These are phyloP conservation scores for Falcaria lacertinaria DNA, from an alignment of 2,888 invertebrate genomes.

Conservation along the genomic window DNA sequence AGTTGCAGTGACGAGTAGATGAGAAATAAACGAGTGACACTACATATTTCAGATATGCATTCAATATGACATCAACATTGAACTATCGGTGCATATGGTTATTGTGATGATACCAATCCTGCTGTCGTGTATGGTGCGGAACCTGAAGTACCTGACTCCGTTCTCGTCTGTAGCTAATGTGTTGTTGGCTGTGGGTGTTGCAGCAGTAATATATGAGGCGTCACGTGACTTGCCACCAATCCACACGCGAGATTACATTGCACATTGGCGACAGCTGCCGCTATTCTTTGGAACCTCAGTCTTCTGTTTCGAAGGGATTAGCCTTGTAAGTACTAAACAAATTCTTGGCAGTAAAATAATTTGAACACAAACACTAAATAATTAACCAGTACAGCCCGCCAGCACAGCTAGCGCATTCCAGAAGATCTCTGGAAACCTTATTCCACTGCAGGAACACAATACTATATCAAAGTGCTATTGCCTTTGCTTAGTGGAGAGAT, in stretches of 20 bases:
- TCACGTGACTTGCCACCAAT: conserved; percentile 85
- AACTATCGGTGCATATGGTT: conserved; percentile 86
- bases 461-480: too few species aligned
- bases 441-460: too few species aligned
- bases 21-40: not conserved
- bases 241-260: conserved; percentile 79
- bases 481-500: too few species aligned
- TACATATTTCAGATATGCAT: conserved; percentile 80
- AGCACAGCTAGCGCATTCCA: too few species aligned
- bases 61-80: conserved; percentile 81
- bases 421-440: too few species aligned
- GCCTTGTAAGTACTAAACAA: conserved; percentile 80
- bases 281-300: conserved; percentile 97
- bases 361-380: too few species aligned
- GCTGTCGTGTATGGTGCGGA: conserved; percentile 87
- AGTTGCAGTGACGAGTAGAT: not conserved
- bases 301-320: conserved; percentile 98
- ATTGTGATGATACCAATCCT: conserved; percentile 86
- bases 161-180: conserved; percentile 95
- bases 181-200: conserved; percentile 86
- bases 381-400: too few species aligned
- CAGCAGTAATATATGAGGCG: conserved; percentile 88
- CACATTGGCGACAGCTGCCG: conserved; percentile 83
- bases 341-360: too few species aligned
- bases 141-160: conserved; percentile 93